Base-by-base conservation (phyloP, 2,888 invertebrate genomes). In the Mactromeris polynyma region DNA sequence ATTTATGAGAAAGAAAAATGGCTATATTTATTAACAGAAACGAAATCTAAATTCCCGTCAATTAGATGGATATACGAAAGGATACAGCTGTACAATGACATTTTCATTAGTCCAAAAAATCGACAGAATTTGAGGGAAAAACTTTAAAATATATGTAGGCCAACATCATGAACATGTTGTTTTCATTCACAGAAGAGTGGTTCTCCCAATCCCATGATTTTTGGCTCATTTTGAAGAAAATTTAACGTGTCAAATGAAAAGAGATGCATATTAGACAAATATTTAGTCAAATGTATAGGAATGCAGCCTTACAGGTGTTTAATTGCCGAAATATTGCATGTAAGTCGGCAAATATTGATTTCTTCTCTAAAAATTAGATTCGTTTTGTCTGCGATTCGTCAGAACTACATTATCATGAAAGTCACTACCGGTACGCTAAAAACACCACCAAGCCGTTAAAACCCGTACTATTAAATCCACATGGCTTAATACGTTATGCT, bases 351-450 rank as follows among this genome's bases (percentile, higher is more conserved):
- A 73, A 19, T 73, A 73, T 73, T 73, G 73, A 73, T 73, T 73
- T 73, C 33, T 73, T 36, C 19, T 73, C 36, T 36, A 64, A 64
- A 64, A 64, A 64, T 64, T 73, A 73, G 2, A 73, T 73, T 73
- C 73, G 73, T 73, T 73, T 73, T 73, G 73, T 73, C 73, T 73
- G 73, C 73, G 73, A 36, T 73, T 33, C 36, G 33, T 33, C 2
- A 73, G 73, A 73, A 73, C 36, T 26, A 73, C 73, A 33, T 33
- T 33, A 73, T 73, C 73, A 17, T 73, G 73, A 36, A 73, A 73
- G 14, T 73, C 73, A 73, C 73, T 36, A 7, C 9, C 7, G 73
- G 26, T 19, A 33, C 3, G 73, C 31, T 73, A 73, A 73, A 64
- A 26, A 9, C 3, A 26, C n/a, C 4, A n/a, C 9, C 4, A 26